Evolutionary conservation across 2,113 vertebrate genomes (phyloP).

Genomic region (Lanius ludovicianus): DNA sequence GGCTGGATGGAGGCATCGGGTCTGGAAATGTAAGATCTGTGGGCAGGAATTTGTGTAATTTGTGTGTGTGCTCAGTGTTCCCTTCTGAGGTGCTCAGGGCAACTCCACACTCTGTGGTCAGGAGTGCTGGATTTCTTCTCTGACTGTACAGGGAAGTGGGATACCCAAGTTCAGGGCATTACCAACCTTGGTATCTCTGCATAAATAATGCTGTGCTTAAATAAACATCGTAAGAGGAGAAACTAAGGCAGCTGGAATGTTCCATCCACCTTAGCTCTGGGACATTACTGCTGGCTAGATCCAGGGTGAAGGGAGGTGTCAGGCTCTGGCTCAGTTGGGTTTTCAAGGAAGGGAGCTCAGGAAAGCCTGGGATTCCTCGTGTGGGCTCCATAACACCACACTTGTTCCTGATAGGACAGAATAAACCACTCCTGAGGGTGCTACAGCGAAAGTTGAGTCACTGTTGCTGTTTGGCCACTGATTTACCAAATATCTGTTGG

Average conservation of each 20-base stretch:
- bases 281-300: accelerated
- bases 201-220: background rate
- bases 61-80: background rate
- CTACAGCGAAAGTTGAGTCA: background rate
- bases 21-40: background rate
- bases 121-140: background rate
- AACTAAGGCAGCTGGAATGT: background rate
- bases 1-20: background rate
- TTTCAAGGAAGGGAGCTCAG: background rate
- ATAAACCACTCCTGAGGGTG: background rate
- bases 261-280: background rate
- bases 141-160: background rate
- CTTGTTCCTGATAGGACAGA: background rate
- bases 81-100: background rate
- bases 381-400: background rate
- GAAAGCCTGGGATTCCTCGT: background rate
- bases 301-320: background rate
- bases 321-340: background rate
- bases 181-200: background rate
- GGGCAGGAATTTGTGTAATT: background rate
- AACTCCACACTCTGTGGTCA: accelerated
- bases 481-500: background rate
- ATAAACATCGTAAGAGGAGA: background rate
- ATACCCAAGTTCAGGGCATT: background rate
- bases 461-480: background rate